Base-by-base conservation (phyloP, 2,797 vertebrate genomes). In the Trachurus trachurus region DNA sequence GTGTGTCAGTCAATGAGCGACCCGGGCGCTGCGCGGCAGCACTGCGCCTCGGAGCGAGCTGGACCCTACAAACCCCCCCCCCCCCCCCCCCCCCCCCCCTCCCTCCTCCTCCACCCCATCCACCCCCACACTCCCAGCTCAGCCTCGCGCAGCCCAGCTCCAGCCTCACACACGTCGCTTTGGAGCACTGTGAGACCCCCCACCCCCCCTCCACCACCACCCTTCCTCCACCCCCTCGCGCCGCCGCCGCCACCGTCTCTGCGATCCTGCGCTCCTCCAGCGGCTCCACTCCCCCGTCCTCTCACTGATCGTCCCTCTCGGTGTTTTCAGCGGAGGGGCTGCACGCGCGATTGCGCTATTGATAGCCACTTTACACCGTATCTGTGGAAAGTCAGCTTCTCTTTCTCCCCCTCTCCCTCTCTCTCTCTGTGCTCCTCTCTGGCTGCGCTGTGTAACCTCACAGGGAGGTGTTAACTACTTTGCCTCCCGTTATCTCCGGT, bases 1-100 rank as follows among this genome's bases (percentile, higher is more conserved):
- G 49, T 34, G 5, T 34, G 31, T 34, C 39, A 40, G 80, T 97
- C 96, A 95, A 93, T 96, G 96, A 96, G 95, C 95, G 94, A 95
- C 93, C 94, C 95, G 95, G 94, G 97, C 97, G 95, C 96, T 96
- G 97, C 96, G 97, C 96, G 96, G 96, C 97, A 97, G 96, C 96
- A 96, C 97, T 96, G 96, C 96, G 93, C 97, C 96, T 97, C 95
- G 83, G 90, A 89, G 83, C 80, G 71, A 72, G 56, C 68, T 74
- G 84, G 82, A 89, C 86, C 76, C 78, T 53, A 71, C 74, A 83
- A 82, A 26, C 50, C 79, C 67, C 69, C 11, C 58, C 57, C 47
- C 59, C 62, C 61, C 76, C 80, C 80, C 74, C 82, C 26, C 3
- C 57, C 45, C 52, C 50, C 62, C 59, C 75, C 80, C 80, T 70